phyloP scores from a whole-genome alignment of 1,140 invertebrate species.

The Drosophila prosaltans region DNA sequence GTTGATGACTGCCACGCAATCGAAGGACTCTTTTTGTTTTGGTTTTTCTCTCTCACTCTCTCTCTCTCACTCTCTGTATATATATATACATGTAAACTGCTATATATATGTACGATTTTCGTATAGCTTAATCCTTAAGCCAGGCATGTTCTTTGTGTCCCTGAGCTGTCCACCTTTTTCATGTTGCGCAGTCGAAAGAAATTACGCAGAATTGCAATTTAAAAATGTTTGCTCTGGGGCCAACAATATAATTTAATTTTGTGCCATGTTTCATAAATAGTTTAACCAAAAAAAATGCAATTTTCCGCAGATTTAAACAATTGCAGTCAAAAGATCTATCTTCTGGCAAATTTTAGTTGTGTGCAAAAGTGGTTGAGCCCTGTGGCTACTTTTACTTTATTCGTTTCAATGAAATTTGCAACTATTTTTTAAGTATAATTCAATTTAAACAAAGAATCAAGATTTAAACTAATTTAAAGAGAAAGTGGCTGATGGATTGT shows the following conservation, averaged over 20 bases:
- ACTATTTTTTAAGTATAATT: too few relatives aligned
- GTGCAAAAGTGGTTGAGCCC: background rate
- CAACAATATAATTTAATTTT: constrained; percentile 44
- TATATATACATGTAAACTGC: background rate
- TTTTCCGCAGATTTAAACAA: constrained; percentile 71
- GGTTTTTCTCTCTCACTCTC: constrained; percentile 18
- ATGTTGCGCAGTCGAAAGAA: constrained; percentile 36
- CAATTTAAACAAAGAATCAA: too few relatives aligned
- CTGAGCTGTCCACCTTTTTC: constrained; percentile 67
- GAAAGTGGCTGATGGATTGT: background rate
- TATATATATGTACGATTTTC: constrained; percentile 5
- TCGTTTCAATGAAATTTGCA: background rate
- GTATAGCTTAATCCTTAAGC: constrained; percentile 30
- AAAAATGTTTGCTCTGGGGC: constrained; percentile 16
- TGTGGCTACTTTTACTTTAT: constrained; percentile 25
- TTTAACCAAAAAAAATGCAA: constrained; percentile 45
- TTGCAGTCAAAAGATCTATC: constrained; percentile 43
- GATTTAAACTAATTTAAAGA: too few relatives aligned
- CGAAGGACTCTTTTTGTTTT: constrained; percentile 32
- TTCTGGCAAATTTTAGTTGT: background rate
- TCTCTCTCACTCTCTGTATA: constrained; percentile 20
- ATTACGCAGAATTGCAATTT: constrained; percentile 45
- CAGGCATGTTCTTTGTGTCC: constrained; percentile 16
- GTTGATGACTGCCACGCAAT: constrained; percentile 21
- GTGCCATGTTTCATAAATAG: constrained; percentile 54